A percentile compares a stretch with the other conserved stretches of the same genome.
Conservation (phyloP, 2,797 vertebrate species). For the Smutsia gigantea region DNA sequence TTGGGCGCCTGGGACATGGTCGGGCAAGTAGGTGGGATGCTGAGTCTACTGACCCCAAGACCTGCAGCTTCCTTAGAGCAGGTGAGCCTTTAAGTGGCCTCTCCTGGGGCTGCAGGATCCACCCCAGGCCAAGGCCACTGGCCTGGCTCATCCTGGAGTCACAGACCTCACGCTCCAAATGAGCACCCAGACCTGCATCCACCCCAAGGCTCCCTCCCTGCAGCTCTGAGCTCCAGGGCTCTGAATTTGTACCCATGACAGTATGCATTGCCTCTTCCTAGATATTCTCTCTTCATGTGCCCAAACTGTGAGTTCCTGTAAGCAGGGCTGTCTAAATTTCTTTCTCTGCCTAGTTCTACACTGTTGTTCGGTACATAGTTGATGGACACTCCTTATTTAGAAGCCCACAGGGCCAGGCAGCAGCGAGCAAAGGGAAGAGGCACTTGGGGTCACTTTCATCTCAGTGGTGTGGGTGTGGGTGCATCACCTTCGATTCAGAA, state of each 20-base stretch:
- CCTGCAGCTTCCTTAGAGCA: background rate
- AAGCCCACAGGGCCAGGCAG: background rate
- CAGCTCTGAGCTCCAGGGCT: background rate
- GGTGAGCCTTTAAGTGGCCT: background rate
- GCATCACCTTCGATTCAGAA: background rate
- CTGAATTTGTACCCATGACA: background rate
- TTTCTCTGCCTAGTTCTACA: background rate
- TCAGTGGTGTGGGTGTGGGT: background rate
- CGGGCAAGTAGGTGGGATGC: background rate
- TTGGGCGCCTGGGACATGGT: background rate
- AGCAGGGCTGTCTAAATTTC: background rate
- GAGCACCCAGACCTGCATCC: background rate
- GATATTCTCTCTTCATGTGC: background rate
- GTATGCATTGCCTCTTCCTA: background rate
- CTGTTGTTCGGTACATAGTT: background rate
- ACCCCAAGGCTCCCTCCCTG: background rate
- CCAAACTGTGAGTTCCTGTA: background rate
- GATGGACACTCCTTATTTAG: background rate
- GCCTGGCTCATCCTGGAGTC: background rate
- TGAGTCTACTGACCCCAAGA: background rate
- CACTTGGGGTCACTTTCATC: background rate
- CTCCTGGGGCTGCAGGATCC: background rate
- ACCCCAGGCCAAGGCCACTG: too few species aligned
- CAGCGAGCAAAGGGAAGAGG: background rate
- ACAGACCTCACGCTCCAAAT: fast-evolving